A percentile compares a stretch with the other conserved stretches of the same genome.
phyloP scores from a whole-genome alignment of 2,888 invertebrate genomes.

The Fragum sueziense region DNA sequence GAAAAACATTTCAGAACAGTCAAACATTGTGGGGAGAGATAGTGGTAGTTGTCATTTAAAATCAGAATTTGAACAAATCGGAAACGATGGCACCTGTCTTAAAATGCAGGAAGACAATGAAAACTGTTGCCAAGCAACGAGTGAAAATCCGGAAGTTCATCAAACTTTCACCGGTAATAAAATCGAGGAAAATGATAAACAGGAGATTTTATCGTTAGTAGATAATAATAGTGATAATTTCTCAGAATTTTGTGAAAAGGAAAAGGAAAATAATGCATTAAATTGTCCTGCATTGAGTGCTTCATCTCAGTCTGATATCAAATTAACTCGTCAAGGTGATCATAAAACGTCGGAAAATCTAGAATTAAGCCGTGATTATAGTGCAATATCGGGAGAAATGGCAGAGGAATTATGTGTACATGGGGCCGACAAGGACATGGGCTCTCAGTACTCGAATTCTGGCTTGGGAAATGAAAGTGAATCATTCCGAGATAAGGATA shows the following conservation, averaged over 20 bases:
- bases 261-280: not conserved
- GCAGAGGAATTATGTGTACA: not conserved
- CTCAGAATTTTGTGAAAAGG: not conserved
- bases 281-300: not conserved
- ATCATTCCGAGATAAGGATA: not conserved
- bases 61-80: not conserved
- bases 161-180: slow-evolving; percentile 15
- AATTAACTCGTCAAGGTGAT: not conserved
- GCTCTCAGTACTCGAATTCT: not conserved
- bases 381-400: not conserved
- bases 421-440: not conserved
- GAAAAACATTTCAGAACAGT: not conserved
- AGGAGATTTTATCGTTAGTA: not conserved
- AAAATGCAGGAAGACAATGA: not conserved
- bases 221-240: not conserved
- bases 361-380: not conserved
- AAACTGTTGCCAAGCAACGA: slow-evolving; percentile 3
- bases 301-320: not conserved
- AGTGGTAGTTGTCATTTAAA: not conserved
- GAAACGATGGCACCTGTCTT: not conserved
- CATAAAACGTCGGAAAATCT: not conserved
- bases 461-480: not conserved
- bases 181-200: not conserved
- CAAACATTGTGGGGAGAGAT: not conserved
- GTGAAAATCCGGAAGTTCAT: slow-evolving; percentile 15